Base-by-base conservation (phyloP, 2,113 vertebrate species). In the Channa argus region DNA sequence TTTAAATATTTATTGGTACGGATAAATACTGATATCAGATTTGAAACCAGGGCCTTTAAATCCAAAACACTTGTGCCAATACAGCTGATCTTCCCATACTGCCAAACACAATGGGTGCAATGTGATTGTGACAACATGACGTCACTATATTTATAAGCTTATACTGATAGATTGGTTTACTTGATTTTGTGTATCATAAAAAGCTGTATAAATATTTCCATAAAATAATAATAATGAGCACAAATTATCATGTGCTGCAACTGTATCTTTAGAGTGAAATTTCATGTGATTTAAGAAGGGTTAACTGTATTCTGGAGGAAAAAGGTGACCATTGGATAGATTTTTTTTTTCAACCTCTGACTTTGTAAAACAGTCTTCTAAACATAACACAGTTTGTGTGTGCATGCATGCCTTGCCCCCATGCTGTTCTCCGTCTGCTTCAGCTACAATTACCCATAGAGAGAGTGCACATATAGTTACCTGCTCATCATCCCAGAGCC, bases 401-500 rank as follows among this genome's bases (percentile, higher is more conserved):
- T 33, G 63, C 36, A 7, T 3, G 37, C 36, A 8, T 2, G 10
- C 46, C 37, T 63, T 38, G 7, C 37, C 72, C 74, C 51, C 86
- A 62, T 49, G 63, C 84, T 86, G 78, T 36, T 75, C 51, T 44
- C 41, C 10, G 52, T 86, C 80, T 86, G 78, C 60, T 70, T 80
- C 3, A 9, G 58, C 73, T 66, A 55, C 79, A 88, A 82, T 89
- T 89, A 80, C 76, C 54, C 51, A 60, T 5, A 45, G 70, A 74
- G 41, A 62, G 59, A 82, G 67, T 10, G 75, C 33, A 71, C 45
- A 11, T 36, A 63, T 38, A 64, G 73, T 52, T 83, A 84, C 79
- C 88, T 86, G 88, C 86, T 87, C 75, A 61, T 87, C 82, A 80
- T 85, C 77, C 51, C 66, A 41, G 63, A 85, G 66, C 55, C 51